These are phyloP conservation scores for Melitaea cinxia DNA, from an alignment of 1,140 invertebrate genomes.

Conservation along the genomic window DNA sequence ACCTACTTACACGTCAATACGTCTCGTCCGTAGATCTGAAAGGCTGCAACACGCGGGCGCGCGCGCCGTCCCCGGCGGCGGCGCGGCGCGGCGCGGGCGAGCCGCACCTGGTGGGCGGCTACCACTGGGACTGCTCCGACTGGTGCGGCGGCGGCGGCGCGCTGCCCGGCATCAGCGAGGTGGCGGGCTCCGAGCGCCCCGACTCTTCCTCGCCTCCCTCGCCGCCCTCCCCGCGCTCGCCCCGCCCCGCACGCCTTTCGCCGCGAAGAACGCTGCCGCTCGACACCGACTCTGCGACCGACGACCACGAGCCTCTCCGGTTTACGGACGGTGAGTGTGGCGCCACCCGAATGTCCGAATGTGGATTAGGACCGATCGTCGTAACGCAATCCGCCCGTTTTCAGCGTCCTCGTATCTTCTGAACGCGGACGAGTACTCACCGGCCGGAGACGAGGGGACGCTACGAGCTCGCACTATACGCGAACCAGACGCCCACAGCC, in stretches of 20 bases:
- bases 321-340: conserved; percentile 48
- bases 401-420: conserved; percentile 88
- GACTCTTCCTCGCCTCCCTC: conserved; percentile 86
- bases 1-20: no score
- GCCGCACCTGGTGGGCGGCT: conserved; percentile 80
- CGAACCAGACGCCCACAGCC: conserved; percentile 70
- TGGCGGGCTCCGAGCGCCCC: conserved; percentile 94
- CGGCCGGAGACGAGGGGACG: conserved; percentile 86
- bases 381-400: not conserved
- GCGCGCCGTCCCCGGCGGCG: conserved; percentile 44
- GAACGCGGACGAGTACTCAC: conserved; percentile 93
- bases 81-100: conserved; percentile 41
- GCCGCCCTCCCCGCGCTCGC: conserved; percentile 42
- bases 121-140: conserved; percentile 98
- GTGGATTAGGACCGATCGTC: no score
- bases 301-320: conserved; percentile 44
- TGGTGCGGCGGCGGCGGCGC: conserved; percentile 91
- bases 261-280: conserved; percentile 28
- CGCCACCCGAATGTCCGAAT: no score
- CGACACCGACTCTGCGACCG: conserved; percentile 57
- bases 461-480: conserved; percentile 76
- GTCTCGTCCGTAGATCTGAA: conserved; percentile 55
- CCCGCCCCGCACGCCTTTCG: conserved; percentile 23
- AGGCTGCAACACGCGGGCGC: conserved; percentile 49
- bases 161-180: conserved; percentile 92